Evolutionary conservation across 23 tunicate species (phyloP).

Genomic region (Styela plicata): DNA sequence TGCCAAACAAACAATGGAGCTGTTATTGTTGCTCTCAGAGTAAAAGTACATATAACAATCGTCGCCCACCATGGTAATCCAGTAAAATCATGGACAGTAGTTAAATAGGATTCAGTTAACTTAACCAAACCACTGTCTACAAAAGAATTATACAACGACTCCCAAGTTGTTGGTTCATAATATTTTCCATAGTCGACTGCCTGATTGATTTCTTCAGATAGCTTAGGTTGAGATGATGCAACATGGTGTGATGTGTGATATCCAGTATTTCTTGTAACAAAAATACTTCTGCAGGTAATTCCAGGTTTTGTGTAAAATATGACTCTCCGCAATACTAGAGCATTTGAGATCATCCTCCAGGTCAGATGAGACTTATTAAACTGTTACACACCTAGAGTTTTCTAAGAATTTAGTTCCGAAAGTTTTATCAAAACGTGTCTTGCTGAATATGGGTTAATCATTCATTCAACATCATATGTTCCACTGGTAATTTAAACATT

Average conservation of each 20-base stretch:
- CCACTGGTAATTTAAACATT: no score
- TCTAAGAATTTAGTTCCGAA: no score
- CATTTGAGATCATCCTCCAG: no score
- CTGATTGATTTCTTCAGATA: neutral
- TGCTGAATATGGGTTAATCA: no score
- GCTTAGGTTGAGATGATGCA: neutral
- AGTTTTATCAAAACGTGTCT: no score
- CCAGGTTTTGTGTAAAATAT: no score
- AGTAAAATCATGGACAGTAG: conserved; percentile 52
- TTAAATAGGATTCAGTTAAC: conserved; percentile 43
- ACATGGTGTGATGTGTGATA: neutral
- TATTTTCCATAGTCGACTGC: conserved; percentile 60
- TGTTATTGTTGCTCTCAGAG: conserved; percentile 41
- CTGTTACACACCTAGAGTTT: no score
- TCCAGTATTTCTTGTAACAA: no score
- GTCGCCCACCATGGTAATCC: conserved; percentile 79
- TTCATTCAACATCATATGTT: no score
- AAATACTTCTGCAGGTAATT: no score
- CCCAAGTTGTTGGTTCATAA: conserved; percentile 44
- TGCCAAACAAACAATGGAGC: conserved; percentile 58
- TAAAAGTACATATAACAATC: conserved; percentile 48
- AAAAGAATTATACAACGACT: conserved; percentile 32
- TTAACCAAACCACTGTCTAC: conserved; percentile 49
- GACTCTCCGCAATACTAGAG: no score
- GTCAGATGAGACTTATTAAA: no score